Percentiles rank a stretch among this genome's conserved stretches.
Evolutionary conservation across 2,797 vertebrate species (phyloP).

Genomic region (Rhinatrema bivittatum): DNA sequence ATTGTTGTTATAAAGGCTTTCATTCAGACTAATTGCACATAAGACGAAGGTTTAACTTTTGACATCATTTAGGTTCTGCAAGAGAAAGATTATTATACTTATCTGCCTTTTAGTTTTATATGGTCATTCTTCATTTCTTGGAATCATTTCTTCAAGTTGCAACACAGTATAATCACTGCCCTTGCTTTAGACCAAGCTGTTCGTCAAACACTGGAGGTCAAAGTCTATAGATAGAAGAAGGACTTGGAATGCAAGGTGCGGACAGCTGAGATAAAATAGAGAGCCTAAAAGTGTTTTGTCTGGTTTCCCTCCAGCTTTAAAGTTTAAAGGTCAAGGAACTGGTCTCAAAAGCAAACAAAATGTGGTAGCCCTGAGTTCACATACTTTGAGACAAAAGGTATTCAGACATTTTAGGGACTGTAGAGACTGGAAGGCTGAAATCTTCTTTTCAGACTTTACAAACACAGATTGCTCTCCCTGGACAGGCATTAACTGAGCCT

Average conservation of each 20-base stretch:
- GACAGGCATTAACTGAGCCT: background rate
- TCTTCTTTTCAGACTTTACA: slow-evolving; percentile 14
- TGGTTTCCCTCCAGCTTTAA: slow-evolving; percentile 25
- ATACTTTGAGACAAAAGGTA: slow-evolving; percentile 7
- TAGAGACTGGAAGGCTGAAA: background rate
- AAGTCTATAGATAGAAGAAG: slow-evolving; percentile 53
- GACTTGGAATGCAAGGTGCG: slow-evolving; percentile 50
- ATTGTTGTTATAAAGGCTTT: too few species aligned
- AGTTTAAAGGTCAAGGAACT: slow-evolving; percentile 26
- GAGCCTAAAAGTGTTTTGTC: slow-evolving; percentile 22
- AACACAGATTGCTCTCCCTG: background rate
- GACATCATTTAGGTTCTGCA: fast-evolving
- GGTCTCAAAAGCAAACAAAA: slow-evolving; percentile 12
- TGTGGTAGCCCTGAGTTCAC: background rate
- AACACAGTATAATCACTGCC: slow-evolving; percentile 46
- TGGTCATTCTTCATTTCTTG: slow-evolving; percentile 31
- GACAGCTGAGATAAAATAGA: slow-evolving; percentile 52
- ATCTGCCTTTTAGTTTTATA: slow-evolving; percentile 29
- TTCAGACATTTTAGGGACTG: background rate
- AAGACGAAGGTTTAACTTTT: too few species aligned
- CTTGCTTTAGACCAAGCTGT: slow-evolving; percentile 50
- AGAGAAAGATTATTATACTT: slow-evolving; percentile 19
- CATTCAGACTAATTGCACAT: too few species aligned
- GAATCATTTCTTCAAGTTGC: slow-evolving; percentile 21
- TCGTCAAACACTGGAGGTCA: slow-evolving; percentile 58